Percentiles rank a stretch among this genome's conserved stretches.
Conservation (phyloP, 1,140 invertebrate genomes). For the Drosophila erecta region DNA sequence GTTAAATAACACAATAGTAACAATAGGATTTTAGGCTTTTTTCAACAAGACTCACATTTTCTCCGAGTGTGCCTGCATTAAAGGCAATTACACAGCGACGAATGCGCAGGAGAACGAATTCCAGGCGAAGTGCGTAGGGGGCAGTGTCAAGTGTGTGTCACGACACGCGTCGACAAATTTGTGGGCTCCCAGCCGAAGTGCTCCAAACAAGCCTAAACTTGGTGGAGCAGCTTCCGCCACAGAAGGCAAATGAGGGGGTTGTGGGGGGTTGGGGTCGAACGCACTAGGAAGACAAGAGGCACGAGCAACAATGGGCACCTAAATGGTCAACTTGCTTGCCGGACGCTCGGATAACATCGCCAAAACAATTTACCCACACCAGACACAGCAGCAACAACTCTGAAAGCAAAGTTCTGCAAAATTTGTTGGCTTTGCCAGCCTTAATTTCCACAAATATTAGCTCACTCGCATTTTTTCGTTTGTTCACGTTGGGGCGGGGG, state of each 20-base stretch:
- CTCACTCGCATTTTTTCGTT: slow-evolving; percentile 19
- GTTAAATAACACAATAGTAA: too few species aligned
- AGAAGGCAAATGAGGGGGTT: slow-evolving; percentile 6
- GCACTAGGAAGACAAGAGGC: slow-evolving; percentile 7
- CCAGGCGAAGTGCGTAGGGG: slow-evolving; percentile 2
- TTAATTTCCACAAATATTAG: slow-evolving; percentile 78
- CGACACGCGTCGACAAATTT: slow-evolving; percentile 58
- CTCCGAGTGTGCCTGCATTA: slow-evolving; percentile 31
- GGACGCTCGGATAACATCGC: slow-evolving; percentile 18
- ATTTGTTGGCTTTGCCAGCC: slow-evolving; percentile 56
- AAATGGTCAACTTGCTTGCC: slow-evolving; percentile 35
- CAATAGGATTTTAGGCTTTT: too few species aligned
- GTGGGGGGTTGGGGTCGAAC: not conserved
- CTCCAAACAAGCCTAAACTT: slow-evolving; percentile 43
- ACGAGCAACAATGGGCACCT: slow-evolving; percentile 43
- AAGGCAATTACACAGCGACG: slow-evolving; percentile 52
- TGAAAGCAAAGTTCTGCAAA: slow-evolving; percentile 51
- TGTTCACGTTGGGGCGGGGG: slow-evolving; percentile 18
- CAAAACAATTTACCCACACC: slow-evolving; percentile 39
- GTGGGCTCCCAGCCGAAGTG: slow-evolving; percentile 25
- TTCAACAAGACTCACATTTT: not conserved
- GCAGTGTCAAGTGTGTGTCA: slow-evolving; percentile 53
- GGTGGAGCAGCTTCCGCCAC: slow-evolving; percentile 7
- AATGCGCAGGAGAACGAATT: not conserved
- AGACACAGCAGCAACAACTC: slow-evolving; percentile 21